Percentiles rank a stretch among this genome's conserved stretches.
phyloP scores from a whole-genome alignment of 2,113 vertebrate genomes.

The Laticauda colubrina region DNA sequence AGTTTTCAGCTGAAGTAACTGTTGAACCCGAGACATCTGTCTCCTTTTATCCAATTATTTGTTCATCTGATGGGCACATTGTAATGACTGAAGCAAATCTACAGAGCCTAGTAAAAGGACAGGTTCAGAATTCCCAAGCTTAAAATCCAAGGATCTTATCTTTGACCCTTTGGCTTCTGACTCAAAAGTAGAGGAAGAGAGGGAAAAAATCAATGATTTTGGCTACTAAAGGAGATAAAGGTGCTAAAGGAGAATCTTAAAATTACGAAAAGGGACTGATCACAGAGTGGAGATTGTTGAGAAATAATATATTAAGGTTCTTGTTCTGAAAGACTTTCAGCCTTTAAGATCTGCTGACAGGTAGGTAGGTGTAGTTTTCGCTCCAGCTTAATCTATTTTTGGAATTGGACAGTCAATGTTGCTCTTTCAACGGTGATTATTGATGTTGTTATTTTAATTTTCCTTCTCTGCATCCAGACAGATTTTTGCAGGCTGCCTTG shows the following conservation, averaged over 20 bases:
- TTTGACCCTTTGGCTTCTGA: not conserved
- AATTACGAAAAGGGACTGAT: not conserved
- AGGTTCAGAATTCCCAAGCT: not conserved
- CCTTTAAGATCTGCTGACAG: not conserved
- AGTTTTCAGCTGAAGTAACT: not conserved
- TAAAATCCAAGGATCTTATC: not conserved
- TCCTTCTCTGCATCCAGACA: too few relatives aligned
- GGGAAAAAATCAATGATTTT: not conserved
- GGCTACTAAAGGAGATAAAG: not conserved
- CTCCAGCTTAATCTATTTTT: not conserved
- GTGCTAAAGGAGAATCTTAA: not conserved
- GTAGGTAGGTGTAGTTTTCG: not conserved
- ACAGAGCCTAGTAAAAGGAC: not conserved
- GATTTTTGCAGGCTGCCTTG: not conserved
- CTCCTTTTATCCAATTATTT: not conserved
- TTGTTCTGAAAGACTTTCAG: not conserved
- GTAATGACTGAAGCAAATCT: not conserved
- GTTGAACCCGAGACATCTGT: not conserved
- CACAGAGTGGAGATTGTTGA: not conserved
- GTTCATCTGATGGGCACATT: not conserved
- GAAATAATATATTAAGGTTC: not conserved
- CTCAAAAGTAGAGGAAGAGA: not conserved
- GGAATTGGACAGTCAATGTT: not conserved
- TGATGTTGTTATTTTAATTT: not conserved
- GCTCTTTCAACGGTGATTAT: not conserved